Conservation (phyloP, 2,797 vertebrate genomes). For the Triplophysa bombifrons region DNA sequence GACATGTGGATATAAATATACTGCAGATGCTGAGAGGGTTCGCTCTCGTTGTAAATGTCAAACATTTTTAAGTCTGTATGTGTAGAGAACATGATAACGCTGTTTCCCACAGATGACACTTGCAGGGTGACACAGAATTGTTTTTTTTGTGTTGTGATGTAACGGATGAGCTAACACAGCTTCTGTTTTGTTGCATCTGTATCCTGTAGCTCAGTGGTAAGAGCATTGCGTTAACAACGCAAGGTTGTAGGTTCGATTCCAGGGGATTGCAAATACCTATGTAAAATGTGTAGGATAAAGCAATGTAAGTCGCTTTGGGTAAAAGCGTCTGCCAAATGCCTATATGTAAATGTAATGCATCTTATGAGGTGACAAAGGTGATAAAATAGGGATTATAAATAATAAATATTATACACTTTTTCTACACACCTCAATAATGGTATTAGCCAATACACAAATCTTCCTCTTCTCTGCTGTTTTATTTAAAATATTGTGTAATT, state of each 20-base stretch:
- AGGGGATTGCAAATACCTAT: no score
- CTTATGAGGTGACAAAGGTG: slow-evolving; percentile 19
- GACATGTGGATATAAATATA: slow-evolving; percentile 20
- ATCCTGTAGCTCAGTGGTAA: no score
- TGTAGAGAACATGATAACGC: neutral
- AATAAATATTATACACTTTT: slow-evolving; percentile 6
- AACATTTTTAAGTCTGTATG: slow-evolving; percentile 1
- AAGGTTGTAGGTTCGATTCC: no score
- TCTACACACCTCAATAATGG: slow-evolving; percentile 1
- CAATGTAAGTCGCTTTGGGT: no score
- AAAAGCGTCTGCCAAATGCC: no score
- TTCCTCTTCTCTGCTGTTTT: neutral
- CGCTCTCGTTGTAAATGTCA: slow-evolving; percentile 29
- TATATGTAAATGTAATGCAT: no score
- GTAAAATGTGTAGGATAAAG: no score
- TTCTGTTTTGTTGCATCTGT: slow-evolving; percentile 14
- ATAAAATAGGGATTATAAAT: slow-evolving; percentile 24
- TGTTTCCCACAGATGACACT: slow-evolving; percentile 4
- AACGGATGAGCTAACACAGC: neutral
- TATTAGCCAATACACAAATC: neutral
- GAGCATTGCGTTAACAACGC: no score
- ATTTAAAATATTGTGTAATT: neutral
- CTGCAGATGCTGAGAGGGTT: neutral
- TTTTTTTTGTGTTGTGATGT: neutral
- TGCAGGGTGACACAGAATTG: neutral